Evolutionary conservation across 2,113 vertebrate genomes (phyloP), one percentile per base, ranked within the genome.

Genomic region (Progne subis): DNA sequence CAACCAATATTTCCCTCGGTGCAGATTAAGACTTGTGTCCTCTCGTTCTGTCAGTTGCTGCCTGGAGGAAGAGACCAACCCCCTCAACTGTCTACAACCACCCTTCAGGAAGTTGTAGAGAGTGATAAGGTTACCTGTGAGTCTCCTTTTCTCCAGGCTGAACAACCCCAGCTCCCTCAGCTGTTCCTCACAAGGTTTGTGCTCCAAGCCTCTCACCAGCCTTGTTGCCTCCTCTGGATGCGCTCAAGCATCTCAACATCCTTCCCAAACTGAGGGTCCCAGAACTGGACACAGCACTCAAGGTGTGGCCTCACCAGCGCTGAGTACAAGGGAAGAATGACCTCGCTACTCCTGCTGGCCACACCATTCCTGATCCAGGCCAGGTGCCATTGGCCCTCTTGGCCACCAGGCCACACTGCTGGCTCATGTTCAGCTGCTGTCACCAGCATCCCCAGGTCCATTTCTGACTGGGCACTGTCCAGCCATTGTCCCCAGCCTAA

Each of bases 161-260:
- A 25, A 32, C 50, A 32, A 0, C 8, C 37, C 37, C 37, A 55
- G 69, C 12, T 55, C 39, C 39, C 29, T n/a, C 39, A 72, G 29
- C 0, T 0, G 0, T 31, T 70, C 49, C 68, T 70, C 49, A 53
- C 49, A 53, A 49, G 28, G 26, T 8, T 53, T 41, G 49, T 53
- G 37, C 18, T 53, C 28, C 37, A 5, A 53, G 37, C 11, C 28
- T 20, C 20, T 53, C 49, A 0, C 28, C 49, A 53, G 49, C 20
- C 49, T 24, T 0, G 20, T 10, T 41, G 6, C 28, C 49, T 41
- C 49, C 28, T 71, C 29, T 52, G 47, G 67, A 39, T 0, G 1
- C 0, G 3, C 26, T 39, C 47, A 0, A 52, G 18, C 0, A 1
- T 39, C 34, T 16, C 34, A 37, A 17, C 0, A 6, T 39, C 26